Evolutionary conservation across 2,113 vertebrate genomes (phyloP).

Genomic region (Pelecanus crispus): DNA sequence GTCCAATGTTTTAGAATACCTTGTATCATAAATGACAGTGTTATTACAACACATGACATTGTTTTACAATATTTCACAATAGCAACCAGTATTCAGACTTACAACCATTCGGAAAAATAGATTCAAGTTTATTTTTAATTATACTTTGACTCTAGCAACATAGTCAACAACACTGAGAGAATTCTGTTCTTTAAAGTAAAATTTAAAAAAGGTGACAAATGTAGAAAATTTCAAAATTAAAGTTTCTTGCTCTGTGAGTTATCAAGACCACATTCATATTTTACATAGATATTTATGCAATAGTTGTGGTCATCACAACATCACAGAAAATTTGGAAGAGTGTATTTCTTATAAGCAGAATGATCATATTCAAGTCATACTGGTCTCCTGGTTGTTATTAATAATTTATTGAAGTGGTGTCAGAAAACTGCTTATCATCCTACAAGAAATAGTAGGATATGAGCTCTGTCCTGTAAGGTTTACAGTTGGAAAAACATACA

Average conservation of each 20-base stretch:
- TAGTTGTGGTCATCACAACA: background rate
- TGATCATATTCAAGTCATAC: background rate
- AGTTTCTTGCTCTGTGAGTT: background rate
- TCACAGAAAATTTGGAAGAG: background rate
- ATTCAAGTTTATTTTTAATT: background rate
- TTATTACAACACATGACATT: background rate
- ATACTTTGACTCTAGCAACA: background rate
- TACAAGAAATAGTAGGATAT: background rate
- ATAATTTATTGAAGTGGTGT: background rate
- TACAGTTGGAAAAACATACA: background rate
- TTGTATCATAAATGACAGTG: background rate
- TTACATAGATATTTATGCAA: background rate
- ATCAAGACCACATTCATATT: background rate
- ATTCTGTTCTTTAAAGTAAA: background rate
- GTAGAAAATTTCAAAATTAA: background rate
- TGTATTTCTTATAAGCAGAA: background rate
- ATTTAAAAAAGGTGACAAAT: background rate
- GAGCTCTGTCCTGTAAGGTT: background rate
- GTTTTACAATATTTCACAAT: background rate
- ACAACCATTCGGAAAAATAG: background rate
- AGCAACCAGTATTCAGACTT: background rate
- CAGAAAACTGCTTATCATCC: background rate
- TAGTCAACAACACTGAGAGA: background rate
- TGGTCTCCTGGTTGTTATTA: background rate
- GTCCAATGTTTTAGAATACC: background rate